Conservation (phyloP, 2,888 invertebrate species). For the Andrena minutula region DNA sequence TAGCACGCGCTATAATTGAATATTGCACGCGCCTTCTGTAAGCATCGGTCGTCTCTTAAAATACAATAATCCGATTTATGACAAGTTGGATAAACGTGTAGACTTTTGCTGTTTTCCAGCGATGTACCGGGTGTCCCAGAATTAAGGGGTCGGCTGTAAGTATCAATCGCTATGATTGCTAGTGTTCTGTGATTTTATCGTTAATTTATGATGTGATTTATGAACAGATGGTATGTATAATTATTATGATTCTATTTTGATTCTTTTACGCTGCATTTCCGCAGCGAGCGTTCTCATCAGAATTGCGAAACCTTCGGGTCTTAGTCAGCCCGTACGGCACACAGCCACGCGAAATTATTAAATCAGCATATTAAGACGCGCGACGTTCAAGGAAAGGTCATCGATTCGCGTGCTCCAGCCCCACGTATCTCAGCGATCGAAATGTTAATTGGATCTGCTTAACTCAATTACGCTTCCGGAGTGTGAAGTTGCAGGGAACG, state of each 20-base stretch:
- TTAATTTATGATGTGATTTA: too few species aligned
- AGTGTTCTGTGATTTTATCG: neutral
- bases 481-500: slow-evolving; percentile 4
- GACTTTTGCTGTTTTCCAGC: neutral
- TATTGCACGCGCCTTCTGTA: neutral
- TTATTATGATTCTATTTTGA: too few species aligned
- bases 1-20: neutral
- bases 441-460: slow-evolving; percentile 51
- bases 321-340: neutral
- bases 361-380: slow-evolving; percentile 24
- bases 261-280: too few species aligned
- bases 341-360: slow-evolving; percentile 16
- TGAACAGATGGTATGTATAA: too few species aligned
- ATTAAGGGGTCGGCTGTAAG: neutral
- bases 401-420: slow-evolving; percentile 31
- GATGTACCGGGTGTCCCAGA: neutral
- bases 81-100: neutral
- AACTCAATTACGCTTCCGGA: slow-evolving; percentile 30
- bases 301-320: neutral
- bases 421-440: neutral
- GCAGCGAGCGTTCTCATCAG: too few species aligned
- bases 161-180: neutral
- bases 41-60: neutral
- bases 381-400: slow-evolving; percentile 12
- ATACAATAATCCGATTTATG: neutral